phyloP scores from a whole-genome alignment of 2,797 vertebrate species.

The Adelosebastes latens region DNA sequence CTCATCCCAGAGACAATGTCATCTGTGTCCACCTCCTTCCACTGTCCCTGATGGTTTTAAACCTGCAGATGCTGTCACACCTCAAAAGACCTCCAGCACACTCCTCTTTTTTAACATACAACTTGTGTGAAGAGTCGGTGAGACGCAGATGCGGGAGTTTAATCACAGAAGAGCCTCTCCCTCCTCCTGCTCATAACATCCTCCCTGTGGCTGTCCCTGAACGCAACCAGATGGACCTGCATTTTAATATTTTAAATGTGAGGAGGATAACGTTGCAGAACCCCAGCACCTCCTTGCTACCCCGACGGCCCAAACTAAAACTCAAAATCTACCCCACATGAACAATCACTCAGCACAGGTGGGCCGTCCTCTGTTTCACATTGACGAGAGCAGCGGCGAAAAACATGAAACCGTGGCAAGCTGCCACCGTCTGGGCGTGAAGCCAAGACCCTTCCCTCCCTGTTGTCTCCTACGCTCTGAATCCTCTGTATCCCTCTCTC shows the following conservation, averaged over 20 bases:
- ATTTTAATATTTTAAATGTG: background rate
- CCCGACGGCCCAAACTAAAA: slow-evolving; percentile 26
- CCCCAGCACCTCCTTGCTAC: slow-evolving; percentile 52
- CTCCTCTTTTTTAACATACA: background rate
- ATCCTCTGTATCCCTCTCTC: slow-evolving; percentile 40
- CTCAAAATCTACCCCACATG: slow-evolving; percentile 2
- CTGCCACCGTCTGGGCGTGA: slow-evolving; percentile 48
- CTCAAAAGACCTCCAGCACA: slow-evolving; percentile 7
- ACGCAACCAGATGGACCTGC: slow-evolving; percentile 1
- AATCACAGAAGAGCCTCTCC: slow-evolving; percentile 36
- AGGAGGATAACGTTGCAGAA: background rate
- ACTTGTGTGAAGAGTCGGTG: background rate
- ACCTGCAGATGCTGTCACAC: slow-evolving; percentile 17
- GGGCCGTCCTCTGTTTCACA: slow-evolving; percentile 59
- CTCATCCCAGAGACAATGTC: slow-evolving; percentile 6
- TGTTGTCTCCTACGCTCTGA: slow-evolving; percentile 31
- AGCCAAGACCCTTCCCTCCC: slow-evolving; percentile 48
- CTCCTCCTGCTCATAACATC: slow-evolving; percentile 21
- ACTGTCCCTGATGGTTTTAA: background rate
- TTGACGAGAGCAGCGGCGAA: slow-evolving; percentile 22
- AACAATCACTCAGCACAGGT: slow-evolving; percentile 60
- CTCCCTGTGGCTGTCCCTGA: slow-evolving; percentile 2
- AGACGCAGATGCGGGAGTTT: slow-evolving; percentile 50
- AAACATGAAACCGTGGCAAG: slow-evolving; percentile 58
- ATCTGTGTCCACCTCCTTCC: slow-evolving; percentile 20